These are phyloP conservation scores for Lophura swinhoii DNA, from an alignment of 2,797 vertebrate genomes.

Conservation along the genomic window DNA sequence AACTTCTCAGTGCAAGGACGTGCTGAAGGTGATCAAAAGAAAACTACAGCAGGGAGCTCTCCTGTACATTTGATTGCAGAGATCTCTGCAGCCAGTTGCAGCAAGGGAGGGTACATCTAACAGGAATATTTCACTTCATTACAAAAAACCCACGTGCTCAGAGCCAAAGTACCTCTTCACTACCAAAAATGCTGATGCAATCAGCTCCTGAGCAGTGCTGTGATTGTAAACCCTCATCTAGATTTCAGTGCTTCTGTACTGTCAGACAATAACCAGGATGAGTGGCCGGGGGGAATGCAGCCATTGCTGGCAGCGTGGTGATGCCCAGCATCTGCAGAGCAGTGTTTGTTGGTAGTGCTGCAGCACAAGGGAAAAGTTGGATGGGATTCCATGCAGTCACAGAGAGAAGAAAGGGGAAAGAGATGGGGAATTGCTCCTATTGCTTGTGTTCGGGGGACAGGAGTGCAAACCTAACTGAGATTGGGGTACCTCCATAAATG, in stretches of 20 bases:
- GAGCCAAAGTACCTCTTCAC: neutral
- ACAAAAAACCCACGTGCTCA: neutral
- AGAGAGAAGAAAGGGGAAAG: neutral
- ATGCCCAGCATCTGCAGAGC: neutral
- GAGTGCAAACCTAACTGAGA: fast-evolving
- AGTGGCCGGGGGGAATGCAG: neutral
- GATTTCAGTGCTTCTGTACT: neutral
- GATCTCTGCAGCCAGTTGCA: neutral
- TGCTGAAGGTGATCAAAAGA: neutral
- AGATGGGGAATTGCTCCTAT: neutral
- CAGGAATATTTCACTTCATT: neutral
- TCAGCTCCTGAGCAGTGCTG: neutral
- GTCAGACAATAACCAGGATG: neutral
- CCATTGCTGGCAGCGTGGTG: fast-evolving
- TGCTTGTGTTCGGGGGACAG: neutral
- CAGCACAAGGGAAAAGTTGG: neutral
- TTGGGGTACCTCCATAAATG: neutral
- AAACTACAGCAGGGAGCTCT: neutral
- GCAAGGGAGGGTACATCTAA: fast-evolving
- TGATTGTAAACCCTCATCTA: neutral
- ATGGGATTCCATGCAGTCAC: neutral
- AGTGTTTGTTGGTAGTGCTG: fast-evolving
- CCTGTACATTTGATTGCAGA: neutral
- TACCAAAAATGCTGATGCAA: neutral
- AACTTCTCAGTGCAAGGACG: neutral